Conservation (phyloP, 2,888 invertebrate species). For the Drosophila neonasuta region DNA sequence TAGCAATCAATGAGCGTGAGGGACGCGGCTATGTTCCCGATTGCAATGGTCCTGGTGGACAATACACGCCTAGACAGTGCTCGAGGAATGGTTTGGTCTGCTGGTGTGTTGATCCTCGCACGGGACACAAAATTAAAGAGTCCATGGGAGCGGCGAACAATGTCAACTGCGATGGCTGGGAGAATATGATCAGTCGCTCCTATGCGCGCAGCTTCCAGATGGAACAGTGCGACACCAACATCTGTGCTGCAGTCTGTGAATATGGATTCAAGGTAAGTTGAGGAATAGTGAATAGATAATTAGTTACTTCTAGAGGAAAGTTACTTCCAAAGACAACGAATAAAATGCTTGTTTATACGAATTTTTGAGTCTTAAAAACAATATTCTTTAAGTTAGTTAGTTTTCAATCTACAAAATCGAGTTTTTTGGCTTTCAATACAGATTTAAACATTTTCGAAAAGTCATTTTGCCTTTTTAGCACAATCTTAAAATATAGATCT, state of each 20-base stretch:
- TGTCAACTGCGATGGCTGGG: constrained; percentile 85
- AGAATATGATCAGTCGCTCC: constrained; percentile 80
- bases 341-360: too few species aligned
- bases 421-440: too few species aligned
- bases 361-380: too few species aligned
- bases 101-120: constrained; percentile 91
- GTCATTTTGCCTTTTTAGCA: too few species aligned
- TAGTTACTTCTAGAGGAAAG: too few species aligned
- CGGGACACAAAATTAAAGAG: constrained; percentile 89
- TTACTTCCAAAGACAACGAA: too few species aligned
- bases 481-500: too few species aligned
- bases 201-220: constrained; percentile 83
- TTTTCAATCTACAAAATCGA: too few species aligned
- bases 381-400: too few species aligned
- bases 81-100: constrained; percentile 93
- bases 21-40: constrained; percentile 93
- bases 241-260: constrained; percentile 92
- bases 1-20: constrained; percentile 90
- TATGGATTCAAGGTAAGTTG: constrained; percentile 88
- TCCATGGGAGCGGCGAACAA: constrained; percentile 90
- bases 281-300: background rate
- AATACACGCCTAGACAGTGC: constrained; percentile 89
- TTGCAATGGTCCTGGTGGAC: constrained; percentile 87
- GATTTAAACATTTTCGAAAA: too few species aligned
- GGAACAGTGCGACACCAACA: constrained; percentile 86